These are phyloP conservation scores for Argentina silus DNA, from an alignment of 2,797 vertebrate genomes.

Conservation along the genomic window DNA sequence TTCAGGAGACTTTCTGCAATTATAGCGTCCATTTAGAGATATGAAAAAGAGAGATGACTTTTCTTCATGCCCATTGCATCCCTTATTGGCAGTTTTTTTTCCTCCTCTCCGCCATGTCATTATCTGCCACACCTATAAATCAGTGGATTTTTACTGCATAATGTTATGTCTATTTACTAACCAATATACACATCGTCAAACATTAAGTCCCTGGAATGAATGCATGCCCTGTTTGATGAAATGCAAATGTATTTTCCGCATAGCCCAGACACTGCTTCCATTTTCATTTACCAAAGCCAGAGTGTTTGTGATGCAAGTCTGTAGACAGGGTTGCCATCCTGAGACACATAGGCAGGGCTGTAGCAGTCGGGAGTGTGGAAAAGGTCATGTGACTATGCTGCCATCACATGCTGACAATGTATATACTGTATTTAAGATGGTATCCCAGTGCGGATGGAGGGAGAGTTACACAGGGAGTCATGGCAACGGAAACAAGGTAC, in stretches of 20 bases:
- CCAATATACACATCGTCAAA: constrained; percentile 22
- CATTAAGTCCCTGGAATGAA: constrained; percentile 20
- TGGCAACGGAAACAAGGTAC: constrained; percentile 38
- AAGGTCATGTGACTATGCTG: constrained; percentile 21
- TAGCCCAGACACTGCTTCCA: constrained; percentile 3
- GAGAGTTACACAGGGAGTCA: constrained; percentile 35
- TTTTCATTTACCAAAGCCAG: constrained; percentile 8
- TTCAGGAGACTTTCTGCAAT: not conserved
- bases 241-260: constrained; percentile 6
- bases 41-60: not conserved
- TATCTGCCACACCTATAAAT: constrained; percentile 9
- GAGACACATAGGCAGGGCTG: not conserved
- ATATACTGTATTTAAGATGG: constrained; percentile 45
- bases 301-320: constrained; percentile 19
- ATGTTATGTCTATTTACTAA: constrained; percentile 15
- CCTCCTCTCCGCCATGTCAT: constrained; percentile 9
- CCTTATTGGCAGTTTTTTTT: not conserved
- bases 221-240: constrained; percentile 7
- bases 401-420: constrained; percentile 37
- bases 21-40: not conserved
- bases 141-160: constrained; percentile 17
- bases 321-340: constrained; percentile 32
- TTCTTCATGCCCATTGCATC: not conserved
- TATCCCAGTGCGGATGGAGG: constrained; percentile 36
- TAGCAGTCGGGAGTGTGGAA: constrained; percentile 6